A percentile compares a stretch with the other conserved stretches of the same genome.
Conservation (phyloP, 2,888 invertebrate genomes). For the Amiota minor region DNA sequence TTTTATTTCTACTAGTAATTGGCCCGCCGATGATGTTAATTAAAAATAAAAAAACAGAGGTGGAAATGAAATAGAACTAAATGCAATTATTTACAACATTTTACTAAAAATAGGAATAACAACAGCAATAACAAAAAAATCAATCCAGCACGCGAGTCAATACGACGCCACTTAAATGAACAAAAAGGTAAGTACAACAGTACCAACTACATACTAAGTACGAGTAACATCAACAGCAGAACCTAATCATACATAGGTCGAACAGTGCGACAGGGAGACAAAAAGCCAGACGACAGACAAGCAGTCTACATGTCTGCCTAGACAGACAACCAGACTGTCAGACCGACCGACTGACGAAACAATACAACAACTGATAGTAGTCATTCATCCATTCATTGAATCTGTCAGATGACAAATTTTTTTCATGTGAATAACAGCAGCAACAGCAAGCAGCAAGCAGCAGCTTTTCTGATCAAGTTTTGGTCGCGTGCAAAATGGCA, state of each 20-base stretch:
- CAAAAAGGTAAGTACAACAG: too few species aligned
- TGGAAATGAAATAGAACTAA: not conserved
- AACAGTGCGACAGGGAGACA: too few species aligned
- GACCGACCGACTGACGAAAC: not conserved
- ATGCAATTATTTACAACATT: not conserved
- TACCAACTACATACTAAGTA: too few species aligned
- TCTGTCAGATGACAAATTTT: conserved; percentile 40
- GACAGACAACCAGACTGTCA: not conserved
- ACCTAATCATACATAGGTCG: not conserved
- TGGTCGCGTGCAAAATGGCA: conserved; percentile 24
- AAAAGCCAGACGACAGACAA: conserved; percentile 20
- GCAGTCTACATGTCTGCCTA: conserved; percentile 14
- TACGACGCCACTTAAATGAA: conserved; percentile 30
- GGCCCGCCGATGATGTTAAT: not conserved
- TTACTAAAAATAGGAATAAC: conserved; percentile 19
- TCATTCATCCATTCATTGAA: conserved; percentile 19
- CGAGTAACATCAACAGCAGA: too few species aligned
- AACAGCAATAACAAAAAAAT: conserved; percentile 1
- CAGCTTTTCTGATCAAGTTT: conserved; percentile 9
- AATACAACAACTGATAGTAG: not conserved
- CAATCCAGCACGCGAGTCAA: conserved; percentile 32
- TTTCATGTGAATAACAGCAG: conserved; percentile 43
- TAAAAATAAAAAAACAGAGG: not conserved
- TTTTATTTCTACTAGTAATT: too few species aligned
- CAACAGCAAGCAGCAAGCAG: conserved; percentile 34